phyloP scores from a whole-genome alignment of 2,888 invertebrate species.

The Pyrgus malvae region DNA sequence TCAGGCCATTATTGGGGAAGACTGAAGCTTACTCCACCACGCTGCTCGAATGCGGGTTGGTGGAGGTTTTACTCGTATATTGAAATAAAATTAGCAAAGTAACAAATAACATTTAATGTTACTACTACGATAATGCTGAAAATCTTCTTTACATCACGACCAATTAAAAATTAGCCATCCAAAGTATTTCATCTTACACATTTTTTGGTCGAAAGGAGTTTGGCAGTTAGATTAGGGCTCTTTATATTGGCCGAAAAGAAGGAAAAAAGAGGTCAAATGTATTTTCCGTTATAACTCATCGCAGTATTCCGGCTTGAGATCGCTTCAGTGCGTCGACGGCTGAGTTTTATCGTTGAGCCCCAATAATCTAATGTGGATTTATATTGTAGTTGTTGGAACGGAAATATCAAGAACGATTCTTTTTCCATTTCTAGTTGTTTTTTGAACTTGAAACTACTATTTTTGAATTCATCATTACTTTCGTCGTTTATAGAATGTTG shows the following conservation, averaged over 20 bases:
- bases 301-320: slow-evolving; percentile 59
- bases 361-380: slow-evolving; percentile 50
- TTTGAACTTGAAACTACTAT: too few species aligned
- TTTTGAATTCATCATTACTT: too few species aligned
- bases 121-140: too few species aligned
- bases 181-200: background rate
- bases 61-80: too few species aligned
- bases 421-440: background rate
- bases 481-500: too few species aligned
- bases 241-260: slow-evolving; percentile 32
- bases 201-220: slow-evolving; percentile 3
- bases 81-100: too few species aligned
- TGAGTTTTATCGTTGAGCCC: slow-evolving; percentile 59
- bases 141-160: too few species aligned
- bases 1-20: too few species aligned
- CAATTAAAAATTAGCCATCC: slow-evolving; percentile 39
- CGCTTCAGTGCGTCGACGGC: slow-evolving; percentile 57
- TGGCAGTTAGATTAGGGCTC: slow-evolving; percentile 5
- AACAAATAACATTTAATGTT: too few species aligned
- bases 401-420: slow-evolving; percentile 9
- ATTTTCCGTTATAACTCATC: slow-evolving; percentile 72
- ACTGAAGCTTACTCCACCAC: too few species aligned
- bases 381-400: slow-evolving; percentile 32
- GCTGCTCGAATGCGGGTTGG: too few species aligned
- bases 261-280: slow-evolving; percentile 66